These are phyloP conservation scores for Dasypogon diadema DNA, from an alignment of 2,888 invertebrate species.

Conservation along the genomic window DNA sequence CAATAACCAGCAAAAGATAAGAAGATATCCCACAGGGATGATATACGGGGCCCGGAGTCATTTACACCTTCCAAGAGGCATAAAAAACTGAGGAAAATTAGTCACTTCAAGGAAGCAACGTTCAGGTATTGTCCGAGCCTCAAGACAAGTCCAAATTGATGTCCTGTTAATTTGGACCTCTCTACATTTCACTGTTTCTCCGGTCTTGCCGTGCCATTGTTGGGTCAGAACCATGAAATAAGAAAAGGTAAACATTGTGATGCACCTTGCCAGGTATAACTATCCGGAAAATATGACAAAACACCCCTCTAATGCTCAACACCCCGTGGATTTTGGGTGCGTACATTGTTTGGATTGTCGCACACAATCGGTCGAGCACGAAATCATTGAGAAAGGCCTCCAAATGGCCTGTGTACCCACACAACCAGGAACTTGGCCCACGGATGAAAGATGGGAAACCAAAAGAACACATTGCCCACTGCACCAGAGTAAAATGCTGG, in stretches of 20 bases:
- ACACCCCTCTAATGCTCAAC: constrained; percentile 41
- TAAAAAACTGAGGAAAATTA: constrained; percentile 31
- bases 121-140: not conserved
- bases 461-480: constrained; percentile 37
- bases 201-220: constrained; percentile 6
- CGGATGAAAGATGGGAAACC: constrained; percentile 26
- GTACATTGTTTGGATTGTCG: constrained; percentile 18
- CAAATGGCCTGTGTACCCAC: constrained; percentile 21
- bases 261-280: constrained; percentile 50
- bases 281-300: constrained; percentile 3
- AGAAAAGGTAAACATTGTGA: constrained; percentile 32
- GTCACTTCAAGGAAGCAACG: constrained; percentile 40
- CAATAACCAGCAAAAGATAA: constrained; percentile 16
- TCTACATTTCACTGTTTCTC: constrained; percentile 1
- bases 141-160: constrained; percentile 39
- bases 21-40: constrained; percentile 53
- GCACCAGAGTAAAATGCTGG: constrained; percentile 10
- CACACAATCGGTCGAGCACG: constrained; percentile 9
- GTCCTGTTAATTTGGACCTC: constrained; percentile 41
- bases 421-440: not conserved
- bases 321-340: constrained; percentile 41
- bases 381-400: constrained; percentile 42
- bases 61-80: constrained; percentile 54
- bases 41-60: constrained; percentile 49
- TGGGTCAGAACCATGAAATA: constrained; percentile 4